A percentile compares a stretch with the other conserved stretches of the same genome.
These are phyloP conservation scores for Melanotaenia nigrans DNA, from an alignment of 2,797 vertebrate species.

Conservation along the genomic window DNA sequence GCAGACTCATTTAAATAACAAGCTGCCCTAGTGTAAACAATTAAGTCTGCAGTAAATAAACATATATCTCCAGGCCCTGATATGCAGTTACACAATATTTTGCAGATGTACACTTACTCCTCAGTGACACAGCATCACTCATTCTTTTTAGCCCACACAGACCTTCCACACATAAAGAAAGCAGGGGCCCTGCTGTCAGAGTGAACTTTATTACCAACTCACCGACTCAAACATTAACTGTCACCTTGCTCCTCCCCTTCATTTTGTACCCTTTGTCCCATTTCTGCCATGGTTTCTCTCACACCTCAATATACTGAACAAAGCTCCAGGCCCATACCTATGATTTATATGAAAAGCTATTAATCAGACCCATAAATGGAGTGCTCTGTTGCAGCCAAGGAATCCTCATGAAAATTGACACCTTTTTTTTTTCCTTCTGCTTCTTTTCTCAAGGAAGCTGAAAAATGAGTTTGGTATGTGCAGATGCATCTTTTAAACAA, in stretches of 20 bases:
- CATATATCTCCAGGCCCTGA: constrained; percentile 39
- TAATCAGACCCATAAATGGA: constrained; percentile 79
- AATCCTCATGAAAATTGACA: constrained; percentile 80
- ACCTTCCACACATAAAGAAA: constrained; percentile 22
- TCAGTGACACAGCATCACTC: constrained; percentile 36
- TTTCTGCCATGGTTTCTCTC: constrained; percentile 43
- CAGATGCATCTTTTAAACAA: constrained; percentile 23
- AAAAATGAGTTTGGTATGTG: constrained; percentile 30
- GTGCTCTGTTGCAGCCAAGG: constrained; percentile 52
- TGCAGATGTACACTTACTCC: constrained; percentile 38
- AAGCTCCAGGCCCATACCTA: constrained; percentile 44
- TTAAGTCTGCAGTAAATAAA: constrained; percentile 62
- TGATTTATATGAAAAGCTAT: constrained; percentile 80
- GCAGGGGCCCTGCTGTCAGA: constrained; percentile 47
- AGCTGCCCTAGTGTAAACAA: constrained; percentile 56
- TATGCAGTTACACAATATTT: constrained; percentile 42
- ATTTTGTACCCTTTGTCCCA: constrained; percentile 5
- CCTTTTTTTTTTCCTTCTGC: constrained; percentile 46
- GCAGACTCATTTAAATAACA: constrained; percentile 62
- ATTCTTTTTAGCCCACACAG: constrained; percentile 51
- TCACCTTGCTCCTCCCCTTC: constrained; percentile 48
- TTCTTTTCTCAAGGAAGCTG: constrained; percentile 39
- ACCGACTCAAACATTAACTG: constrained; percentile 36
- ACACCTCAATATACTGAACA: constrained; percentile 33
- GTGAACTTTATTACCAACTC: constrained; percentile 39